phyloP scores from a whole-genome alignment of 1,140 invertebrate species.

The Homalodisca vitripennis region DNA sequence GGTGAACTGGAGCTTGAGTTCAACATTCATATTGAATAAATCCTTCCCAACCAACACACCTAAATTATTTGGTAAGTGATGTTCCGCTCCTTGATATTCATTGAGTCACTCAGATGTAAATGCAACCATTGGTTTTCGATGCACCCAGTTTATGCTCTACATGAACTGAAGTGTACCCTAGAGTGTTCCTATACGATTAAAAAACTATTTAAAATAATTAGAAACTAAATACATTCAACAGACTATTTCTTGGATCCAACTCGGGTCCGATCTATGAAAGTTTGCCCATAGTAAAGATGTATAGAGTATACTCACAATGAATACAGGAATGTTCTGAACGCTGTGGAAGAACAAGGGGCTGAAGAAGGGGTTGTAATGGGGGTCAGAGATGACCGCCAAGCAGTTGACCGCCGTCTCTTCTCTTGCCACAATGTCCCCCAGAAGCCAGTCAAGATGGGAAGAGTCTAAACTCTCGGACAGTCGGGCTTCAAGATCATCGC shows the following conservation, averaged over 20 bases:
- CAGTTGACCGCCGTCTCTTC: neutral
- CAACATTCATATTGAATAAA: no score
- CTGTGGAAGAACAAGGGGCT: neutral
- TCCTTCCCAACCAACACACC: no score
- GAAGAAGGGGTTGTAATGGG: neutral
- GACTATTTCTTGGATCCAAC: no score
- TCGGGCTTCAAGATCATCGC: neutral
- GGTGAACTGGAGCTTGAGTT: no score
- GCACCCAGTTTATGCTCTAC: no score
- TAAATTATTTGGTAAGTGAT: no score
- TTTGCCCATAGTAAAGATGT: neutral
- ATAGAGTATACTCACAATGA: neutral
- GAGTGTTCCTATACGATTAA: neutral
- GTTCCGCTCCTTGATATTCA: no score
- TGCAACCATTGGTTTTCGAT: no score
- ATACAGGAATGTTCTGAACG: neutral
- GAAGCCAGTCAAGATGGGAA: neutral
- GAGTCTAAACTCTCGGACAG: neutral
- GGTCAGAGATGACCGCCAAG: neutral
- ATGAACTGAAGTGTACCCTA: neutral
- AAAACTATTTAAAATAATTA: neutral
- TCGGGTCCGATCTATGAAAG: no score
- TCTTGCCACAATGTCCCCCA: neutral
- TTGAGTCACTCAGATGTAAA: no score
- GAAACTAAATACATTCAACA: neutral